Conservation (phyloP, 2,113 vertebrate genomes). For the Erythrolamprus reginae region DNA sequence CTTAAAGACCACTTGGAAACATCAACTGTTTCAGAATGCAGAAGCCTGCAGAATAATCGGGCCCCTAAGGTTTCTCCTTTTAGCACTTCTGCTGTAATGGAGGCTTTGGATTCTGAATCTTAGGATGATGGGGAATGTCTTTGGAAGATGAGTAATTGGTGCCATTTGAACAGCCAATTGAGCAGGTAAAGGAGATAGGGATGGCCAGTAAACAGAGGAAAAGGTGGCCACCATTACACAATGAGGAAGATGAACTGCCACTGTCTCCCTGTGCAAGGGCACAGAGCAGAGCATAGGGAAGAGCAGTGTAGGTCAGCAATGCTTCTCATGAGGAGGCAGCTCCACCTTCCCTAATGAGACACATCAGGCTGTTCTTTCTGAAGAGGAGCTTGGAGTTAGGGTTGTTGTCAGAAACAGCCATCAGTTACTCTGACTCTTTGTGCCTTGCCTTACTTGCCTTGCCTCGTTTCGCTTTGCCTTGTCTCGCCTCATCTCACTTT, state of each 20-base stretch:
- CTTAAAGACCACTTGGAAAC: too few relatives aligned
- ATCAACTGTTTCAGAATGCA: too few relatives aligned
- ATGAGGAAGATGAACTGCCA: neutral
- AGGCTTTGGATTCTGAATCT: neutral
- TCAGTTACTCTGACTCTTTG: neutral
- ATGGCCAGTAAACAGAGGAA: neutral
- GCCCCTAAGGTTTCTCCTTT: neutral
- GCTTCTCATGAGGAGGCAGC: neutral
- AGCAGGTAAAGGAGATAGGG: neutral
- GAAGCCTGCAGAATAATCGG: too few relatives aligned
- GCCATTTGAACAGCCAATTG: neutral
- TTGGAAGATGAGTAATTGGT: neutral
- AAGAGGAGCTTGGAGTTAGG: neutral
- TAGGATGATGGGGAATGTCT: neutral
- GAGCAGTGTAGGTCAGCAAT: neutral
- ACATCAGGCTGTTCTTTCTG: neutral
- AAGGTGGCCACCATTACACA: neutral
- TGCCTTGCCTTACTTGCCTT: neutral
- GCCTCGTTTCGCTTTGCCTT: neutral
- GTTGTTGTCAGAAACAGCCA: neutral
- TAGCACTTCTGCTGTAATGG: neutral
- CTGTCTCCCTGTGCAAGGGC: neutral
- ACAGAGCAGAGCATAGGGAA: neutral
- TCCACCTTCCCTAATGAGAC: neutral
- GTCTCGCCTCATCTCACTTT: neutral